These are phyloP conservation scores for Epinephelus malabaricus DNA, from an alignment of 2,797 vertebrate species.

Conservation along the genomic window DNA sequence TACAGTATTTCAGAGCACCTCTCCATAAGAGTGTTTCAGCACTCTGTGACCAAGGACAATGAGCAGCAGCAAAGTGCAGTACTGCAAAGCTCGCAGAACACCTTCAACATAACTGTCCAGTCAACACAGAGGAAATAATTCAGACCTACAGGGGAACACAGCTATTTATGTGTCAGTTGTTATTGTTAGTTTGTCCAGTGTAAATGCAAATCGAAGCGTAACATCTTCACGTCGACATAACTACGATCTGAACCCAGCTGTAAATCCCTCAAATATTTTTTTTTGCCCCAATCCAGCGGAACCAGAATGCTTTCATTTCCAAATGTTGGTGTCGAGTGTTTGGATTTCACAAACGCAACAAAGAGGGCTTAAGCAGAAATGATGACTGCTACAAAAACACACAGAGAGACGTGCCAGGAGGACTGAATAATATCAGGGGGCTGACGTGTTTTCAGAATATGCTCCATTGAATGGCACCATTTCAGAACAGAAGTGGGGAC, in stretches of 20 bases:
- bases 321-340: constrained; percentile 65
- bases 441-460: constrained; percentile 74
- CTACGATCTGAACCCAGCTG: constrained; percentile 42
- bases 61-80: constrained; percentile 22
- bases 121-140: constrained; percentile 31
- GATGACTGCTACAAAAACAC: constrained; percentile 77
- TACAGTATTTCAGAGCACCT: not conserved
- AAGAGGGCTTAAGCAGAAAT: constrained; percentile 73
- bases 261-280: constrained; percentile 51
- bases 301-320: constrained; percentile 62
- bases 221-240: constrained; percentile 30
- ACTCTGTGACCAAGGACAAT: constrained; percentile 2
- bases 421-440: constrained; percentile 71
- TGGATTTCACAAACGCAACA: constrained; percentile 74
- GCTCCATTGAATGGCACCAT: constrained; percentile 68
- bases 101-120: constrained; percentile 19
- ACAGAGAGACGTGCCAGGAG: constrained; percentile 66
- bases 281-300: constrained; percentile 39
- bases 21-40: constrained; percentile 10
- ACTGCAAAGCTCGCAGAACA: constrained; percentile 16
- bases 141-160: constrained; percentile 22
- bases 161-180: constrained; percentile 24
- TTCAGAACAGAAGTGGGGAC: constrained; percentile 69
- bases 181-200: constrained; percentile 29
- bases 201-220: constrained; percentile 45